Base-by-base conservation (phyloP, 2,797 vertebrate genomes). In the Uromys caudimaculatus region DNA sequence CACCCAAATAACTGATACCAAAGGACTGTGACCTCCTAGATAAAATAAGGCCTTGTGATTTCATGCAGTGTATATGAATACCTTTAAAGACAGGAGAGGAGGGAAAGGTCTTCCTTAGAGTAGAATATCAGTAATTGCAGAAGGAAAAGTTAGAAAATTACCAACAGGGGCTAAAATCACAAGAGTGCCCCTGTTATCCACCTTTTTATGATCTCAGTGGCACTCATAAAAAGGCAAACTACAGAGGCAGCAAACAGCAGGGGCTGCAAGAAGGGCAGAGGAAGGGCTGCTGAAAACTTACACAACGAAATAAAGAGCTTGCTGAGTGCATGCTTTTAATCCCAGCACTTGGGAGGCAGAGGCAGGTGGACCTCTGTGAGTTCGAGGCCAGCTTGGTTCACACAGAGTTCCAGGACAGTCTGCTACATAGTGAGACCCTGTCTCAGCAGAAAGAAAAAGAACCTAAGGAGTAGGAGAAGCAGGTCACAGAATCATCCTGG, bases 21-120 rank as follows among this genome's bases (percentile, higher is more conserved):
- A 82, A 87, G 50, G 38, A 75, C 3, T 90, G 44, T 35, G 87
- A 88, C 69, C 77, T 11, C 75, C 2, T 64, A 4, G 79, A 81
- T 75, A 50, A 89, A 92, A 62, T 38, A 90, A 52, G 24, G 93
- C 60, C 94, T 78, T 32, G 24, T 54, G 24, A 93, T 13, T 93
- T 85, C 52, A 17, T 54, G 32, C 16, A 93, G n/a, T 83, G n/a
- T 44, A 73, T 38, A 90, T 27, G 23, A 71, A 75, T 27, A 86
- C 17, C 77, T 47, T 82, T 89, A 90, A 58, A 91, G 92, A 67
- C 56, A 79, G 7, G 41, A 19, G 47, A 86, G 21, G 91, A 71
- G 4, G 8, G 19, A 84, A 83, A 93, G 12, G 19, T 89, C 38
- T 77, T 69, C 35, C 60, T 90, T 75, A 82, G 0, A 73, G 56